A percentile compares a stretch with the other conserved stretches of the same genome.
These are phyloP conservation scores for Globodera rostochiensis DNA, from an alignment of 1,140 invertebrate genomes.

Conservation along the genomic window DNA sequence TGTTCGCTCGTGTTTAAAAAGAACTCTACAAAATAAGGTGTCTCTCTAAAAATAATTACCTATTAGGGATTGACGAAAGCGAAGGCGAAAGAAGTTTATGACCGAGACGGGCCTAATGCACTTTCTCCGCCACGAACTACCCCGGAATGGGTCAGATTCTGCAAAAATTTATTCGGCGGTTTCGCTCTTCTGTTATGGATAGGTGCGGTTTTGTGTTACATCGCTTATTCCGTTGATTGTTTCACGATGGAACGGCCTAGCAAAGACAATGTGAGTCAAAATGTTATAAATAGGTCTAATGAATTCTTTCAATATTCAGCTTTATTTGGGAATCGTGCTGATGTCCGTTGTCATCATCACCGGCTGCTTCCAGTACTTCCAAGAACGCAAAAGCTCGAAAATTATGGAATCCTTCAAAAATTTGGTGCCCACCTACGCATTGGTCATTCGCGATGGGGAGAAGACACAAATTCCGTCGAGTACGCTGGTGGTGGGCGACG, in stretches of 20 bases:
- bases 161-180: conserved; percentile 66
- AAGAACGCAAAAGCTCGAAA: conserved; percentile 86
- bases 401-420: conserved; percentile 76
- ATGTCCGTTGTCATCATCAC: conserved; percentile 92
- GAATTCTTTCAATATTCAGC: conserved; percentile 57
- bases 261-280: conserved; percentile 52
- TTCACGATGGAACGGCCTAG: conserved; percentile 64
- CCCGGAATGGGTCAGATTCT: conserved; percentile 66
- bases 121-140: conserved; percentile 66
- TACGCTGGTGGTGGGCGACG: conserved; percentile 78
- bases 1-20: too few relatives aligned
- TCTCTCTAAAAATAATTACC: not conserved
- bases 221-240: conserved; percentile 65
- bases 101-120: conserved; percentile 75
- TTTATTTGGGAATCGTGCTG: conserved; percentile 91
- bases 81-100: conserved; percentile 61
- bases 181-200: conserved; percentile 66
- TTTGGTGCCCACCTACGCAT: conserved; percentile 69
- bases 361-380: conserved; percentile 95
- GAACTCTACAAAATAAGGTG: too few relatives aligned
- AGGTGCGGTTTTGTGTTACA: conserved; percentile 63
- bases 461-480: conserved; percentile 67
- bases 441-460: conserved; percentile 62
- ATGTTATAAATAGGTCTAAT: not conserved
- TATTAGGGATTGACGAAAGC: conserved; percentile 43